Evolutionary conservation across 2,113 vertebrate genomes (phyloP).

Genomic region (Capreolus pygargus): DNA sequence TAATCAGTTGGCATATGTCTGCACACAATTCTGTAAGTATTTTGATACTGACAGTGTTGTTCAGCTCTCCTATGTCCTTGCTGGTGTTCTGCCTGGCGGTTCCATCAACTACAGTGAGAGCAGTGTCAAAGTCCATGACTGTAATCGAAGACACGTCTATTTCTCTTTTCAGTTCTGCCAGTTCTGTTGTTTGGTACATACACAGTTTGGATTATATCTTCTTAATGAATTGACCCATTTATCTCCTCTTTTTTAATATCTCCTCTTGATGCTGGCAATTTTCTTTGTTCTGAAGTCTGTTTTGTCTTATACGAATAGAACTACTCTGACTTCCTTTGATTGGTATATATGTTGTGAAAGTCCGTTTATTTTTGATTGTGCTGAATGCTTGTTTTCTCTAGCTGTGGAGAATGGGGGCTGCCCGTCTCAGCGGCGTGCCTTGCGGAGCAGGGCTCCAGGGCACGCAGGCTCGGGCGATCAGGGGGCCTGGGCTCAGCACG

Average conservation of each 20-base stretch:
- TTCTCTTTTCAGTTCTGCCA: background rate
- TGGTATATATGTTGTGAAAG: background rate
- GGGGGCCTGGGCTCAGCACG: background rate
- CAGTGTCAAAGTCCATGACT: background rate
- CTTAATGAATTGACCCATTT: background rate
- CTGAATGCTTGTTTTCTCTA: background rate
- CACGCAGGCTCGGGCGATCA: background rate
- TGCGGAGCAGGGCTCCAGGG: background rate
- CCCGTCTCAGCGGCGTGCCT: accelerated
- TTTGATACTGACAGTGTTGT: background rate
- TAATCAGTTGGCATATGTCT: too few species aligned
- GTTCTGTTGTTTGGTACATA: background rate
- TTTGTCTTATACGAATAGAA: background rate
- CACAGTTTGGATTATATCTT: background rate
- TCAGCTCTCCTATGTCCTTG: background rate
- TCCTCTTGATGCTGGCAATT: background rate
- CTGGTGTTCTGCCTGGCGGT: background rate
- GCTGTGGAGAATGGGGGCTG: background rate
- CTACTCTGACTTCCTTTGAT: background rate
- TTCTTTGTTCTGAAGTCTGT: background rate
- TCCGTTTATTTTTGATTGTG: background rate
- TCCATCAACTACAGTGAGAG: background rate
- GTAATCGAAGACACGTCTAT: background rate
- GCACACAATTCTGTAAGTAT: background rate
- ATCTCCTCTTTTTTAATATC: background rate